Evolutionary conservation across 2,113 vertebrate species (phyloP).

Genomic region (Pseudonaja textilis): DNA sequence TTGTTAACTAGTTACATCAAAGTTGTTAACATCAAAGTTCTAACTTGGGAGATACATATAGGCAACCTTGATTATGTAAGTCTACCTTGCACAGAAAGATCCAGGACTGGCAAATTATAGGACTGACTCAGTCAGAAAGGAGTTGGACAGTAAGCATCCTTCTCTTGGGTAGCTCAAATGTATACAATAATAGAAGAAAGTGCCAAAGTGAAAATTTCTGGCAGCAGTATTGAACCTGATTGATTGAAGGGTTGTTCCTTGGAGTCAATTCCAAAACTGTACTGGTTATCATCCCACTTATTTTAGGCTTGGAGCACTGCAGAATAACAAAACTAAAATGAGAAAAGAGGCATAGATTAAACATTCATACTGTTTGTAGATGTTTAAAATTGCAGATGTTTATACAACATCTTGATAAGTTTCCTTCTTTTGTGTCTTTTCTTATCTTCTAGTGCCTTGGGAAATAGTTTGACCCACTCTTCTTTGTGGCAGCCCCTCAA

Average conservation of each 20-base stretch:
- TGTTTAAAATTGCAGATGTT: neutral
- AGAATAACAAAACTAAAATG: neutral
- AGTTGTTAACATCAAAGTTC: neutral
- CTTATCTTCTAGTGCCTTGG: too few species aligned
- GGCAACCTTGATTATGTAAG: neutral
- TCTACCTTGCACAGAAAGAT: neutral
- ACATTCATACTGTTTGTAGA: neutral
- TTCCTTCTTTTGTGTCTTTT: too few species aligned
- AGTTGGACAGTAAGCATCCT: neutral
- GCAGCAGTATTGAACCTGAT: neutral
- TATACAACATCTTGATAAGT: too few species aligned
- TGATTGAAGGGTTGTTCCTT: neutral
- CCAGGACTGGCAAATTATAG: neutral
- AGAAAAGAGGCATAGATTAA: neutral
- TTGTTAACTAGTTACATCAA: neutral
- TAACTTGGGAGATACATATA: neutral
- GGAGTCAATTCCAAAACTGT: neutral
- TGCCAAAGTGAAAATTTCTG: neutral
- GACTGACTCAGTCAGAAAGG: neutral
- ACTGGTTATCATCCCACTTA: neutral
- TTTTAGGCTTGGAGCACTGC: neutral
- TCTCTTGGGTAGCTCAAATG: neutral
- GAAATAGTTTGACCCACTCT: too few species aligned
- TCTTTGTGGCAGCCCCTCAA: too few species aligned
- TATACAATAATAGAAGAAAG: neutral